These are phyloP conservation scores for Penaeus chinensis DNA, from an alignment of 1,140 invertebrate species.

Conservation along the genomic window DNA sequence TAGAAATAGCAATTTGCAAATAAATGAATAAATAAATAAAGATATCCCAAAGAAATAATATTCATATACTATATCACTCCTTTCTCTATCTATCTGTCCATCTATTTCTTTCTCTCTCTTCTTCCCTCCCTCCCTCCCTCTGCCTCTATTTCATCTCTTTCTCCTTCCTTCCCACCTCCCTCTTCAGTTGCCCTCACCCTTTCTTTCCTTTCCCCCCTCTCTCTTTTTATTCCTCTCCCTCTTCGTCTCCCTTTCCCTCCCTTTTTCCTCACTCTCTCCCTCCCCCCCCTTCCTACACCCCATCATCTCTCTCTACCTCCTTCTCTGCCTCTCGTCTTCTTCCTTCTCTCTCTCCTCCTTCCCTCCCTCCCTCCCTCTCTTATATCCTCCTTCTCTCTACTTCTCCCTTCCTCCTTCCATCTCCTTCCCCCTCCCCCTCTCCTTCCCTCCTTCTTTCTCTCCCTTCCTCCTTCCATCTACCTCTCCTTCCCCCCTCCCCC, in stretches of 20 bases:
- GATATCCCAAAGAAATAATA: too few species aligned
- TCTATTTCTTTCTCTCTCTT: background rate
- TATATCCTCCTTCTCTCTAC: background rate
- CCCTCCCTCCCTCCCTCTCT: conserved; percentile 3
- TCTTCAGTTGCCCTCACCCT: too few species aligned
- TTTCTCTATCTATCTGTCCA: too few species aligned
- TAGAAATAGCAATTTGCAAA: background rate
- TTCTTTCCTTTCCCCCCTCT: too few species aligned
- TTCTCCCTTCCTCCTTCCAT: background rate
- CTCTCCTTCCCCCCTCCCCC: background rate
- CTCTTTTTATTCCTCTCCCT: too few species aligned
- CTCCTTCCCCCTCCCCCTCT: background rate
- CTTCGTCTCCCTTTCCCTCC: too few species aligned
- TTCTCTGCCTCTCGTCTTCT: background rate
- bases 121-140: conserved; percentile 11
- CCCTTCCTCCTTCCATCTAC: background rate
- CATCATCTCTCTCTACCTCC: too few species aligned
- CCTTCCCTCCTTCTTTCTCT: background rate
- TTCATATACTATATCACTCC: too few species aligned
- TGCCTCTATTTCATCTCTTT: background rate
- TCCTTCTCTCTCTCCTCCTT: background rate
- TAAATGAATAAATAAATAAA: too few species aligned
- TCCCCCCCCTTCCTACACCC: too few species aligned
- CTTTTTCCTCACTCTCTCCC: too few species aligned
- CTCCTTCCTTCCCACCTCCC: too few species aligned